A percentile compares a stretch with the other conserved stretches of the same genome.
These are phyloP conservation scores for Panagrolaimus sp. DNA, from an alignment of 1,140 invertebrate genomes.

Conservation along the genomic window DNA sequence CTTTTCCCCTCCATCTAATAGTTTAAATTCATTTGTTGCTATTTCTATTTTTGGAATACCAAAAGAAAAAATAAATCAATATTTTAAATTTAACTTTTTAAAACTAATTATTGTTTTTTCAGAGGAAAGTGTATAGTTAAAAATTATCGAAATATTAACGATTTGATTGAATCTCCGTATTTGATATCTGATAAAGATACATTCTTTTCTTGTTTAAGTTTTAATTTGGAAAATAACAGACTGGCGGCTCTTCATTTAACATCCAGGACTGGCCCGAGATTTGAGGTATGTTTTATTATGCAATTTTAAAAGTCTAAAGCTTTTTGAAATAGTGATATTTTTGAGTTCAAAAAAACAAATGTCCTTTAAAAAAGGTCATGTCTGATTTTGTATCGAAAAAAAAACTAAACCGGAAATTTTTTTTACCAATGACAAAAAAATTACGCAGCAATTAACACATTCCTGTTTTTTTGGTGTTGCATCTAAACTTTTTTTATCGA, in stretches of 20 bases:
- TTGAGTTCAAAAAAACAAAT: too few species aligned
- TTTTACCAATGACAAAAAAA: too few species aligned
- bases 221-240: conserved; percentile 66
- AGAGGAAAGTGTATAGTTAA: conserved; percentile 54
- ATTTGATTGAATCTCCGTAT: conserved; percentile 16
- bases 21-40: neutral
- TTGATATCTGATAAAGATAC: conserved; percentile 46
- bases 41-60: neutral
- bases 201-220: conserved; percentile 64
- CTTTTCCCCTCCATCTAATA: too few species aligned
- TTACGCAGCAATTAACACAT: too few species aligned
- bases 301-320: too few species aligned
- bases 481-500: too few species aligned
- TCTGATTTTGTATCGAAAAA: conserved; percentile 17
- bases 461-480: too few species aligned
- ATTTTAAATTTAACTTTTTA: neutral
- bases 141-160: conserved; percentile 23
- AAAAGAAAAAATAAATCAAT: too few species aligned
- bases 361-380: conserved; percentile 66
- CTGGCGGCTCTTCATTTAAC: conserved; percentile 80
- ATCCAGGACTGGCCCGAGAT: conserved; percentile 74
- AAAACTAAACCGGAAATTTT: neutral
- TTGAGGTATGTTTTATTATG: too few species aligned
- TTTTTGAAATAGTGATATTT: too few species aligned
- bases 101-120: conserved; percentile 37